These are phyloP conservation scores for Porites lutea DNA, from an alignment of 64 coral and sea anemone species.

Conservation along the genomic window DNA sequence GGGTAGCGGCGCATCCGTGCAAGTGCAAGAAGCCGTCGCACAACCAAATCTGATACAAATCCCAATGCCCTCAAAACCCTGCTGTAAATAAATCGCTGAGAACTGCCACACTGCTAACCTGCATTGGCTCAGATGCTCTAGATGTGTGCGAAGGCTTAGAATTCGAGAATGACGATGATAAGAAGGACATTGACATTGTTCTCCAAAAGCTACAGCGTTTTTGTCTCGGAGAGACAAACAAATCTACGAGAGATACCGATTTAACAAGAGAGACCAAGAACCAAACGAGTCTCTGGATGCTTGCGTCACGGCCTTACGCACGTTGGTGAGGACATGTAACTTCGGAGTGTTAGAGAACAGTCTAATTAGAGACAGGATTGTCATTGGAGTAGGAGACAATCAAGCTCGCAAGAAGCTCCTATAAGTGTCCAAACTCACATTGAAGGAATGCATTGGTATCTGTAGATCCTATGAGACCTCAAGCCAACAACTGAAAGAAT, in stretches of 20 bases:
- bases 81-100: too few relatives aligned
- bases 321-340: constrained; percentile 38
- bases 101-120: too few relatives aligned
- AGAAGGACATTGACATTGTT: background rate
- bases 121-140: background rate
- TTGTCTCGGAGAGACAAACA: constrained; percentile 45
- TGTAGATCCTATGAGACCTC: background rate
- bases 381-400: background rate
- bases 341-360: background rate
- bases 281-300: constrained; percentile 24
- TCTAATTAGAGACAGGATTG: constrained; percentile 15
- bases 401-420: background rate
- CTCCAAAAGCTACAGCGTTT: background rate
- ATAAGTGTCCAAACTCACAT: background rate
- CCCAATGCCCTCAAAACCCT: background rate
- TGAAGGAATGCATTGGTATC: background rate
- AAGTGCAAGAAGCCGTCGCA: constrained; percentile 38
- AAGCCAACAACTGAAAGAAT: too few relatives aligned
- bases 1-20: constrained; percentile 13
- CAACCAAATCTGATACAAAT: background rate
- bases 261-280: constrained; percentile 49
- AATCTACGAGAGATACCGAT: constrained; percentile 62
- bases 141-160: background rate
- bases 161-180: background rate
- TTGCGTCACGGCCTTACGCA: constrained; percentile 39